phyloP scores from a whole-genome alignment of 2,113 vertebrate genomes.

The Zosterops japonicus region DNA sequence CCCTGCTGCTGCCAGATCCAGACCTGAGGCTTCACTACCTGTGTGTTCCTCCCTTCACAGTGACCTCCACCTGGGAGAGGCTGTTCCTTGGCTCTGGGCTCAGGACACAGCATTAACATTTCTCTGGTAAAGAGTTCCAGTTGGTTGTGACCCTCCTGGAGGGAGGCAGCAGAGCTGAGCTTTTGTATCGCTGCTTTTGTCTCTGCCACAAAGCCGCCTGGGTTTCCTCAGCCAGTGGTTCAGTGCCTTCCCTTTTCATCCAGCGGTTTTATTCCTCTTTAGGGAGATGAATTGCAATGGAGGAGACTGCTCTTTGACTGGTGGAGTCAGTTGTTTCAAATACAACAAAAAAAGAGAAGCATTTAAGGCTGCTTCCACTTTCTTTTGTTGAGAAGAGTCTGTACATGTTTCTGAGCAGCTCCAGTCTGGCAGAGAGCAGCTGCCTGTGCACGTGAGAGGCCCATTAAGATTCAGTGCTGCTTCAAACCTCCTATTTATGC shows the following conservation, averaged over 20 bases:
- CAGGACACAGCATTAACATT: not conserved
- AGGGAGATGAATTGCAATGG: not conserved
- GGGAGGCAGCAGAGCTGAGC: not conserved
- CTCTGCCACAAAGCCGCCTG: not conserved
- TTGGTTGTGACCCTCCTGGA: not conserved
- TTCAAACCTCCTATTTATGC: not conserved
- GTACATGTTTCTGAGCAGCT: not conserved
- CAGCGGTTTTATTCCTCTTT: not conserved
- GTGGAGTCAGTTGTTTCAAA: not conserved
- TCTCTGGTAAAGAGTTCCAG: not conserved
- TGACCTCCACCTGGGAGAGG: not conserved
- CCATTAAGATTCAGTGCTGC: conserved; percentile 23
- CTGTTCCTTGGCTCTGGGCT: accelerated
- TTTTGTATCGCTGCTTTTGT: not conserved
- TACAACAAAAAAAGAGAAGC: too few relatives aligned
- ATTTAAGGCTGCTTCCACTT: not conserved
- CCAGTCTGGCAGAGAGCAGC: conserved; percentile 5
- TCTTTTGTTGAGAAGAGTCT: not conserved
- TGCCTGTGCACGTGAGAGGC: conserved; percentile 9
- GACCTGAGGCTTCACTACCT: not conserved
- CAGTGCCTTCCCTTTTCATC: not conserved
- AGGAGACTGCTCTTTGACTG: not conserved
- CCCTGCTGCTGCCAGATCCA: not conserved
- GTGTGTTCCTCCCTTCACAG: not conserved
- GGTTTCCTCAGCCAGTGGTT: not conserved